Evolutionary conservation across 2,113 vertebrate species (phyloP), one percentile per base, ranked within the genome.

Genomic region (Erpornis zantholeuca): DNA sequence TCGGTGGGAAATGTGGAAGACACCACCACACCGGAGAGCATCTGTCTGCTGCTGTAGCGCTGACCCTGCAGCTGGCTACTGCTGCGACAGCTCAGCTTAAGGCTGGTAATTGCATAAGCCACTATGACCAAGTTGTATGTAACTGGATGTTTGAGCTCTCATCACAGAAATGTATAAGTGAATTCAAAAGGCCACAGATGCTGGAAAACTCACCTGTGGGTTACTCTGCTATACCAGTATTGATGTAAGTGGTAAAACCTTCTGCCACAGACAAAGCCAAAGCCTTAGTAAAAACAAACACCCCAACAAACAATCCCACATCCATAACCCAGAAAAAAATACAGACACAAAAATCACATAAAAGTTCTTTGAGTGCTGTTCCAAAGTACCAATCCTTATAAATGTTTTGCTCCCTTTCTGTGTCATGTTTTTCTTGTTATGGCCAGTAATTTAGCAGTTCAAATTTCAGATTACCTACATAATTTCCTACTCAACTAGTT

Each of bases 31-130:
- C 33, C 4, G 1, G 36, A 22, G 49, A 64, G 54, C 72, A 44
- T 47, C 53, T 18, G 25, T 3, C 44, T 1, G 44, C 61, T 35
- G 13, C 44, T 10, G 10, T 0, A 35, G 42, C 5, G 1, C 53
- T 21, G 66, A 18, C 25, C 47, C 3, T 8, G 50, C 63, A 64
- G 86, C 63, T 12, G 71, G 52, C 42, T 59, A 56, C 71, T 10
- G 68, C 61, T 53, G 44, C 17, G 71, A 15, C 47, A 71, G 80
- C 66, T 35, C 14, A 3, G 44, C 40, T 33, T 31, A 23, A 52
- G 72, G 73, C 1, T 63, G 50, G 20, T 17, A 31, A 69, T 54
- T 28, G 60, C 65, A 66, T 59, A 78, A 84, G 47, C 42, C 18
- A 1, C 65, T 21, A 64, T 28, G 45, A 35, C 66, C 7, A 17